phyloP scores from a whole-genome alignment of 2,113 vertebrate species.

The Scomber colias region DNA sequence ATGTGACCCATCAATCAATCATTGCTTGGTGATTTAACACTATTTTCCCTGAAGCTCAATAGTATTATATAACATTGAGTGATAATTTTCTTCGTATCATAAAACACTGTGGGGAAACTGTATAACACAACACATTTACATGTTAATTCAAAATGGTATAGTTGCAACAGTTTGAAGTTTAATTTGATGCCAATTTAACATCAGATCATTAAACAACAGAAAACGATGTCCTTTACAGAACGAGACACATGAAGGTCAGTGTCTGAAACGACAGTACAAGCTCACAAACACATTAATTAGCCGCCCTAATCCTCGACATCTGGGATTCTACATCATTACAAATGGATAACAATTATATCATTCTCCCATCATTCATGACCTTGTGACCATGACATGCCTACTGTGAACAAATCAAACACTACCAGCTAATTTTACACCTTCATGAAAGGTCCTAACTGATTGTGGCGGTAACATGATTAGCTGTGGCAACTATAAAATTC shows the following conservation, averaged over 20 bases:
- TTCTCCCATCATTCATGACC: constrained; percentile 26
- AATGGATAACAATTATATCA: constrained; percentile 45
- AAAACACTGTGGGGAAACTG: too few species aligned
- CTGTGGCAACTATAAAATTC: constrained; percentile 16
- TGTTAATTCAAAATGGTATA: not conserved
- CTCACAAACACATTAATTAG: constrained; percentile 18
- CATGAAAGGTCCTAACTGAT: constrained; percentile 47
- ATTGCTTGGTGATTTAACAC: too few species aligned
- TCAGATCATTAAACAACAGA: constrained; percentile 15
- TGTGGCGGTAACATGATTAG: constrained; percentile 46
- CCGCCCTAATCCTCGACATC: constrained; percentile 25
- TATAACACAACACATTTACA: too few species aligned
- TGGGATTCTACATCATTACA: constrained; percentile 15
- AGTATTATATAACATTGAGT: too few species aligned
- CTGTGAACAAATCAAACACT: constrained; percentile 51
- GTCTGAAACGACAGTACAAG: constrained; percentile 15
- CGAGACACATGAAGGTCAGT: constrained; percentile 26
- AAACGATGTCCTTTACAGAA: constrained; percentile 30
- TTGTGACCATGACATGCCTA: constrained; percentile 33
- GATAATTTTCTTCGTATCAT: too few species aligned
- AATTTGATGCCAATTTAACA: not conserved
- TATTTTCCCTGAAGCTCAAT: too few species aligned
- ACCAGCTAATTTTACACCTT: constrained; percentile 49
- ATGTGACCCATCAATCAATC: too few species aligned
- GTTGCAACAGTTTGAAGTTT: too few species aligned